phyloP scores from a whole-genome alignment of 2,888 invertebrate genomes.

The Ceraclea dissimilis region DNA sequence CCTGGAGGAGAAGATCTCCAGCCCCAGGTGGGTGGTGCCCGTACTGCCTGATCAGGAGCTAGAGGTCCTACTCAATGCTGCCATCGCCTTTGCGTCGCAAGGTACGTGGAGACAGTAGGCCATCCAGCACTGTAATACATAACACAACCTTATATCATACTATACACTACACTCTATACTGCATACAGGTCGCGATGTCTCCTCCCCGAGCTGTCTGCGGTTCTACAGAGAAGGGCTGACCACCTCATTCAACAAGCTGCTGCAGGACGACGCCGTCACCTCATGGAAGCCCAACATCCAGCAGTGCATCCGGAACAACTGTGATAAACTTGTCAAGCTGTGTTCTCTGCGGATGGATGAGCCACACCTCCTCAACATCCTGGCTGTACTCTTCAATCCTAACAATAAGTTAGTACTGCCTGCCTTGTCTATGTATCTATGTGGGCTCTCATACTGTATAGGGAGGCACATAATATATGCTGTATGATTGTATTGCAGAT shows the following conservation, averaged over 20 bases:
- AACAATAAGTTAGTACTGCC: constrained; percentile 72
- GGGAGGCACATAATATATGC: too few relatives aligned
- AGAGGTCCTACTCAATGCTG: constrained; percentile 82
- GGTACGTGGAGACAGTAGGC: too few relatives aligned
- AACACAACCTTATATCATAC: neutral
- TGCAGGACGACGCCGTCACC: constrained; percentile 95
- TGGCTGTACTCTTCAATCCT: constrained; percentile 92
- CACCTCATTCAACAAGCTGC: constrained; percentile 90
- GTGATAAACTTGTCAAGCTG: constrained; percentile 84
- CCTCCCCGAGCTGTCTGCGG: constrained; percentile 84
- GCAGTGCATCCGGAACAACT: constrained; percentile 88
- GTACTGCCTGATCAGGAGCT: constrained; percentile 94
- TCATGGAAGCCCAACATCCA: constrained; percentile 98
- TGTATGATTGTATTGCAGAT: constrained; percentile 45
- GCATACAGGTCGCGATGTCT: constrained; percentile 78
- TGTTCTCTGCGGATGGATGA: constrained; percentile 93
- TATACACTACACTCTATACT: too few relatives aligned
- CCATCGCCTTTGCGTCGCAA: constrained; percentile 79
- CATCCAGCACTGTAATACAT: too few relatives aligned
- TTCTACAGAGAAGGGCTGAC: constrained; percentile 93
- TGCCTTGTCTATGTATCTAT: neutral
- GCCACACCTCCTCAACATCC: constrained; percentile 83
- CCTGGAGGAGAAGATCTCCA: constrained; percentile 93
- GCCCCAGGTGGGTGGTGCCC: constrained; percentile 95
- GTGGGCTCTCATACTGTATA: neutral